Conservation (phyloP, 2,113 vertebrate species). For the Numenius arquata region DNA sequence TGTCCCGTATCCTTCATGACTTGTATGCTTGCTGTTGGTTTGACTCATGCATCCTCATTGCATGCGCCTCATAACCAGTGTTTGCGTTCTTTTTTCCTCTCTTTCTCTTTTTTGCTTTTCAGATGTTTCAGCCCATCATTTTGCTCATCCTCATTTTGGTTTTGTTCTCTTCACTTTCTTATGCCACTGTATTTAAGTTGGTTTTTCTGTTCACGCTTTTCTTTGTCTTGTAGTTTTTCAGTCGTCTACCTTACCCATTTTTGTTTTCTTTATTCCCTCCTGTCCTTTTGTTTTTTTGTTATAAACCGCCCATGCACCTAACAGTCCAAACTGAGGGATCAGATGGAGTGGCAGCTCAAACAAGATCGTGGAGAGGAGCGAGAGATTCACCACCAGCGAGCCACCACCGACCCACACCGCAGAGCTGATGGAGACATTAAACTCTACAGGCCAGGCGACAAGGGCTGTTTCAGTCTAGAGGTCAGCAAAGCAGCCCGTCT, state of each 20-base stretch:
- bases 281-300: constrained; percentile 78
- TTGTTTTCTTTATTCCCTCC: constrained; percentile 71
- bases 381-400: constrained; percentile 78
- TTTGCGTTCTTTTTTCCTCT: constrained; percentile 85
- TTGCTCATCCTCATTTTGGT: constrained; percentile 89
- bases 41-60: constrained; percentile 90
- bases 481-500: constrained; percentile 80
- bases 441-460: constrained; percentile 83
- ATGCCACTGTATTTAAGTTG: constrained; percentile 89
- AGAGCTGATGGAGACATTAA: constrained; percentile 87
- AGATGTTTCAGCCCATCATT: constrained; percentile 91
- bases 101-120: constrained; percentile 83
- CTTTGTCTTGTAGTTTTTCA: constrained; percentile 86
- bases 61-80: constrained; percentile 95
- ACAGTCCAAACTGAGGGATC: constrained; percentile 97
- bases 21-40: constrained; percentile 84
- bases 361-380: constrained; percentile 85
- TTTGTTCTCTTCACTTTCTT: constrained; percentile 89
- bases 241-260: constrained; percentile 75
- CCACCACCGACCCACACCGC: constrained; percentile 82
- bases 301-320: constrained; percentile 81
- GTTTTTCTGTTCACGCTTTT: constrained; percentile 89
- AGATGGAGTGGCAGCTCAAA: constrained; percentile 91
- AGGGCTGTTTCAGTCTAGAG: constrained; percentile 91
- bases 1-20: constrained; percentile 75